Evolutionary conservation across 2,113 vertebrate species (phyloP), one percentile per base, ranked within the genome.

Genomic region (Callocephalon fimbriatum): DNA sequence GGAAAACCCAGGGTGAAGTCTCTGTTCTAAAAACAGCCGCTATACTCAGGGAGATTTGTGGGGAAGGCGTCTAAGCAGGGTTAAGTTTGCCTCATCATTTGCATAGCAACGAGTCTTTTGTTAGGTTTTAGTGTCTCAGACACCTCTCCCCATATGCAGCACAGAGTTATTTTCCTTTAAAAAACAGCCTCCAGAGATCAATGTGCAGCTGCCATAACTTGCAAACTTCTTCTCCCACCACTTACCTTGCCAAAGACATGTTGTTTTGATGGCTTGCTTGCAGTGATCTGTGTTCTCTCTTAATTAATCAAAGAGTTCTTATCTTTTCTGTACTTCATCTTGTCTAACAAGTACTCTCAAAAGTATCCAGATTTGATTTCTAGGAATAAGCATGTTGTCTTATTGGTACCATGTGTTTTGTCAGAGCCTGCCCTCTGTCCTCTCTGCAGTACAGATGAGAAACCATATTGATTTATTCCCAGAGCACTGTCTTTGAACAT

Each of bases 231-330:
- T 78, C 45, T 68, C 35, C 75, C 45, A 51, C 17, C 37, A 2
- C 75, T 65, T 10, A 37, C 76, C 48, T 92, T 0, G 12, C 88
- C 91, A 91, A 62, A 50, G 70, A 86, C 87, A 75, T 53, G 51
- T 47, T 87, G 53, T 54, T 95, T 68, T 87, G 40, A 44, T 25
- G 7, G 65, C 40, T 45, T 51, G 73, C 62, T 87, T 0, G 0
- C 3, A 2, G 83, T 42, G 62, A 66, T 94, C 81, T 31, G n/a
- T 58, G 37, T 87, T 89, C 62, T 91, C 70, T 87, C 92, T 42
- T 54, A 85, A 95, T 97, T 90, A 86, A 56, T 84, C 86, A 53
- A 44, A 65, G 75, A 6, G 21, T 12, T 85, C 61, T 81, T 95
- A 91, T 92, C 86, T 92, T 48, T 68, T 56, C 54, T 75, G 37